Base-by-base conservation (phyloP, 2,113 vertebrate species). In the Nycticorax nycticorax region DNA sequence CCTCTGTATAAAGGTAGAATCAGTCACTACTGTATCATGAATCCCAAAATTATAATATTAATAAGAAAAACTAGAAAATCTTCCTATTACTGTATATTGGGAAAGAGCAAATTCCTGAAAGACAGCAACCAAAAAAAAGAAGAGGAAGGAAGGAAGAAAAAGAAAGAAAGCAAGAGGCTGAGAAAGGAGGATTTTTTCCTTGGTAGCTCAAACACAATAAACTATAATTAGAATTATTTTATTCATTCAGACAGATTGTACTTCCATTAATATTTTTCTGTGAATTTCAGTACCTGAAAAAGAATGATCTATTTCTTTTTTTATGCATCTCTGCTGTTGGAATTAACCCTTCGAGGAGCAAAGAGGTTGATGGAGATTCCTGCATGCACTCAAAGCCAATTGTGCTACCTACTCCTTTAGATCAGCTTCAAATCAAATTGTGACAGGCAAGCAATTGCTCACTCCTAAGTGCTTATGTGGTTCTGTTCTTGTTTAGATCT, bases 401-500 rank as follows among this genome's bases (percentile, higher is more conserved):
- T 76, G 5, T 79, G 33, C 17, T 74, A 35, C 63, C 87, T 87
- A 28, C 8, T 89, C 41, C 14, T 77, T 74, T 47, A 74, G 67
- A 76, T 88, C 47, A 90, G 18, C 56, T 94, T 80, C 78, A 88
- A 89, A 92, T 84, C 75, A 71, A 94, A 90, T 77, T 35, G 11
- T 63, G 89, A 45, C 68, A 81, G 68, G 33, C 43, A 95, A 86
- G 67, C 17, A 91, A 64, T 71, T 86, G 35, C 60, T 92, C 56
- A 52, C 21, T 55, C 41, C 21, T 83, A 85, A 92, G 71, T 52
- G 72, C 47, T 83, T 83, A 8, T 80, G 75, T 77, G 28, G 32
- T 92, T 94, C 74, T 73, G 35, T 24, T 85, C 57, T 63, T 96
- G 69, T 87, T 95, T 80, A 77, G 74, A 72, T 72, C 87, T 81